phyloP scores from a whole-genome alignment of 2,797 vertebrate genomes.

The Manis crassicaudata region DNA sequence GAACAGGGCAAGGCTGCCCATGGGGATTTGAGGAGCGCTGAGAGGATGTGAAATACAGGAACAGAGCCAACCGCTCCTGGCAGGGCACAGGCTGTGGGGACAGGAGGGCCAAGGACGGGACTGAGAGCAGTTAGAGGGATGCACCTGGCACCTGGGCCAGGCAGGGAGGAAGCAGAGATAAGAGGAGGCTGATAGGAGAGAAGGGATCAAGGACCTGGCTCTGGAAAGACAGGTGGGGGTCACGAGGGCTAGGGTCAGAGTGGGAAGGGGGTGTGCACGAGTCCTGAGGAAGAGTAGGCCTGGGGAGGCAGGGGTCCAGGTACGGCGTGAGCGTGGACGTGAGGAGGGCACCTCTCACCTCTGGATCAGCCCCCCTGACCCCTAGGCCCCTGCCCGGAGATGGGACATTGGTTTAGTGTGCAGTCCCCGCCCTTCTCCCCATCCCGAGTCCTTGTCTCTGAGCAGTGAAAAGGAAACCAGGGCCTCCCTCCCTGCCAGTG shows the following conservation, averaged over 20 bases:
- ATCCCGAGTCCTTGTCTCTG: neutral
- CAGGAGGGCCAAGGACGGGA: neutral
- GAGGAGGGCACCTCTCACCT: neutral
- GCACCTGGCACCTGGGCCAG: neutral
- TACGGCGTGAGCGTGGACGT: neutral
- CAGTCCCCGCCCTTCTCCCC: neutral
- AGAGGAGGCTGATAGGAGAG: neutral
- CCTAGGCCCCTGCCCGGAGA: neutral
- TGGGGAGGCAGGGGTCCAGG: neutral
- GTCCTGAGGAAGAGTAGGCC: neutral
- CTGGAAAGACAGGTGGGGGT: neutral
- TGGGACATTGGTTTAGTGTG: neutral
- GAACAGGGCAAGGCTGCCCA: neutral
- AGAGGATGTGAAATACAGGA: neutral
- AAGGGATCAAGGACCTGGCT: neutral
- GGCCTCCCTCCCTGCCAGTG: constrained; percentile 51
- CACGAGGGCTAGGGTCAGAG: neutral
- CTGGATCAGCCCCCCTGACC: neutral
- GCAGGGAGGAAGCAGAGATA: neutral
- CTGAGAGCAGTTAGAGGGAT: neutral
- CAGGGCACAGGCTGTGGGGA: neutral
- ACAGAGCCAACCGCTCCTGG: neutral
- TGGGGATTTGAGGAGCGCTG: neutral
- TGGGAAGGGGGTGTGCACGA: neutral
- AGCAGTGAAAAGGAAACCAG: constrained; percentile 52